Conservation (phyloP, 2,888 invertebrate species). For the Pterobdella sp. region DNA sequence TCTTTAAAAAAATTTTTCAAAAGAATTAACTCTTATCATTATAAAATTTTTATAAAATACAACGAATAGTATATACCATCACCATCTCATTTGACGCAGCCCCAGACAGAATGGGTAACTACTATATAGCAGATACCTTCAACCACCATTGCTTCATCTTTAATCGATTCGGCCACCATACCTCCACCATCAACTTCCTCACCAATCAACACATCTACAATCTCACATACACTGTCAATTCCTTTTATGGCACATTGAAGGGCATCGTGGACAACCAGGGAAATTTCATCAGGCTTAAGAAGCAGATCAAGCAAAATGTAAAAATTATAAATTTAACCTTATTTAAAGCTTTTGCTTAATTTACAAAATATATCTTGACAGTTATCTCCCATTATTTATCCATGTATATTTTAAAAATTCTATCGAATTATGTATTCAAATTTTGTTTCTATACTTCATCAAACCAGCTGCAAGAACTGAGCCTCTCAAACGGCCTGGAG, state of each 20-base stretch:
- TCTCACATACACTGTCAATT: constrained; percentile 91
- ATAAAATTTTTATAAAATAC: not conserved
- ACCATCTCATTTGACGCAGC: not conserved
- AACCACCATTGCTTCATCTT: constrained; percentile 70
- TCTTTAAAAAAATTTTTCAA: constrained; percentile 7
- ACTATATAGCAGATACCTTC: constrained; percentile 84
- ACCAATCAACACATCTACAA: constrained; percentile 90
- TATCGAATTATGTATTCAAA: too few species aligned
- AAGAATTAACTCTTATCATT: not conserved
- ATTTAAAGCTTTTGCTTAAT: not conserved
- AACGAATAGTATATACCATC: not conserved
- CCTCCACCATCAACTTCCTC: constrained; percentile 83
- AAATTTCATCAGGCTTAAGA: constrained; percentile 63
- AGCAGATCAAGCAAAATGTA: not conserved
- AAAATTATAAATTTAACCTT: not conserved
- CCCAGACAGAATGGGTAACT: constrained; percentile 54
- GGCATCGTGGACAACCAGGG: constrained; percentile 88
- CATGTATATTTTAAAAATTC: too few species aligned
- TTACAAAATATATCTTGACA: not conserved
- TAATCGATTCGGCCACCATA: constrained; percentile 79
- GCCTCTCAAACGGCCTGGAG: not conserved
- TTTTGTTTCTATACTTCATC: too few species aligned
- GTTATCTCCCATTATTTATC: not conserved
- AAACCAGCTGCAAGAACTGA: not conserved
- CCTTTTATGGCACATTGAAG: constrained; percentile 85